Evolutionary conservation across 1,140 invertebrate genomes (phyloP).

Genomic region (Diploscapter pachys): DNA sequence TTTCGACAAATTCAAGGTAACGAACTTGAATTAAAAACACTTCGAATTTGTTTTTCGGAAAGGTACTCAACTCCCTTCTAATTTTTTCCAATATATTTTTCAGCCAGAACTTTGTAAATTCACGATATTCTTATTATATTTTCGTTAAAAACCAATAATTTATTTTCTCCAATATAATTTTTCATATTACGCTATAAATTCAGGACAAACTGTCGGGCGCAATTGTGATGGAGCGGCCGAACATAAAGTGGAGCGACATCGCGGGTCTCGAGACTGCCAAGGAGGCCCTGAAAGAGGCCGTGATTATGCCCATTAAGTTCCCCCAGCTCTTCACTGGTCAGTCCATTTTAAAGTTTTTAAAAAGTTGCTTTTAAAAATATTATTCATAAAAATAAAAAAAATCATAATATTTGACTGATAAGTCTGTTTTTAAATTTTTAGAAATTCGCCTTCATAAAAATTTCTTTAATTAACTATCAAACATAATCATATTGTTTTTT

Average conservation of each 20-base stretch:
- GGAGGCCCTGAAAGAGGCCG: conserved; percentile 98
- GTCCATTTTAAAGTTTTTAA: not conserved
- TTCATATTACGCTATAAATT: conserved; percentile 9
- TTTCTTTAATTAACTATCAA: too few relatives aligned
- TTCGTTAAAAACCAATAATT: not conserved
- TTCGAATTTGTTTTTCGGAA: too few relatives aligned
- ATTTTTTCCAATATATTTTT: conserved; percentile 7
- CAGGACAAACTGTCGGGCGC: conserved; percentile 66
- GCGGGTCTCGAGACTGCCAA: conserved; percentile 94
- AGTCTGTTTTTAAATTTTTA: too few relatives aligned
- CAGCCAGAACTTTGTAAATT: conserved; percentile 1
- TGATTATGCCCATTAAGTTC: conserved; percentile 97
- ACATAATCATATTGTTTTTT: too few relatives aligned
- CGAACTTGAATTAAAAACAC: too few relatives aligned
- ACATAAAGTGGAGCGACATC: conserved; percentile 88
- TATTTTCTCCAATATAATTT: not conserved
- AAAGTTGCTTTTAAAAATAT: too few relatives aligned
- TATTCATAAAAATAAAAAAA: too few relatives aligned
- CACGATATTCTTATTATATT: not conserved
- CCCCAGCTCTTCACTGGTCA: conserved; percentile 95
- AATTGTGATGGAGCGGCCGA: conserved; percentile 81
- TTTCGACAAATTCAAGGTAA: too few relatives aligned
- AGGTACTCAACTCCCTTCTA: not conserved
- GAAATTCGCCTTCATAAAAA: too few relatives aligned
- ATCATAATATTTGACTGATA: too few relatives aligned